Evolutionary conservation across 2,113 vertebrate species (phyloP), one percentile per base, ranked within the genome.

Genomic region (Oxygymnocypris stewartii): DNA sequence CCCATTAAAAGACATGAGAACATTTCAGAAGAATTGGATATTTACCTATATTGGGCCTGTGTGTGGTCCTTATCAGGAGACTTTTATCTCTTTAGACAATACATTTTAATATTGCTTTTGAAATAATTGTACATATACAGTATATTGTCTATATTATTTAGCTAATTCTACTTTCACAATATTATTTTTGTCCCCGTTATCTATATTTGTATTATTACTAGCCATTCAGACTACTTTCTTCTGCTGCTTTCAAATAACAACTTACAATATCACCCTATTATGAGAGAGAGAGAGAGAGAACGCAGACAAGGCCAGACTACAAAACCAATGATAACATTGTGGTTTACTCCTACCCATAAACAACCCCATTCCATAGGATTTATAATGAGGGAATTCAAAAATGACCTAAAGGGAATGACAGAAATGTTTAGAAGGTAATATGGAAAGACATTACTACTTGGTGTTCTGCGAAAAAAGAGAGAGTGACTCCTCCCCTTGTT

Each of bases 401-500:
- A 86, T 86, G 44, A 61, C 75, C 40, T 3, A 20, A 42, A 59
- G 63, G 85, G 83, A 85, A 88, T 87, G 86, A 82, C 79, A 88
- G 54, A 59, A 71, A 86, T 88, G 84, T 77, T 81, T 79, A 77
- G 37, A 6, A 69, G 9, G 3, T 9, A 23, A 42, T 85, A 87
- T 63, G 88, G 87, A 84, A 89, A 87, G 89, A 91, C 87, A 78
- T 90, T 88, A 63, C 63, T 42, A 42, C 61, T 85, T 42, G 28
- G 76, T 57, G 49, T 80, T 65, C 59, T 44, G 5, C 85, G 82
- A 79, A 90, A 92, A 90, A 91, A 87, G 78, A 67, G 75, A 83
- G 31, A 71, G 59, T 1, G 82, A 84, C 93, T 93, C 94, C 94
- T 88, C 93, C 93, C 92, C 85, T 90, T 87, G 89, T 88, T 88